Conservation (phyloP, 1,140 invertebrate genomes). For the Pogonus chalceus region DNA sequence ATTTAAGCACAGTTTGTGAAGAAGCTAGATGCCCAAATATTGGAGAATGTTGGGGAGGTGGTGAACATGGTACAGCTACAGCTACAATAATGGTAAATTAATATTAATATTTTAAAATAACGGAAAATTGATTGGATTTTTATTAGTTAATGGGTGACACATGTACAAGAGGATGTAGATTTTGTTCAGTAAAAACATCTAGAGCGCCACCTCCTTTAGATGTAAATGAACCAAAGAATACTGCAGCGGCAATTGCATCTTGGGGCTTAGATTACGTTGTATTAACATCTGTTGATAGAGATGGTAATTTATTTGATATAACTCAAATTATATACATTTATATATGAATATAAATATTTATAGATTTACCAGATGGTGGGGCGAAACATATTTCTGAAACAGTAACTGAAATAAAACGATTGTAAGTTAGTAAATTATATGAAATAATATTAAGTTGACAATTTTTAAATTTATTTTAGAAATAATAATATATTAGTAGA, state of each 20-base stretch:
- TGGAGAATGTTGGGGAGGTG: slow-evolving; percentile 98
- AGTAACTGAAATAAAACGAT: slow-evolving; percentile 65
- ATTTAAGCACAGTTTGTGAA: slow-evolving; percentile 95
- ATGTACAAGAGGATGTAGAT: slow-evolving; percentile 86
- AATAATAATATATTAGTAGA: slow-evolving; percentile 87
- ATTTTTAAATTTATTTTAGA: slow-evolving; percentile 36
- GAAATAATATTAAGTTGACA: slow-evolving; percentile 4
- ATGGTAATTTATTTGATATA: slow-evolving; percentile 49
- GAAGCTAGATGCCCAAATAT: slow-evolving; percentile 99
- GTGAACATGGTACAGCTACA: slow-evolving; percentile 73
- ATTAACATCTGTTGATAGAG: slow-evolving; percentile 94
- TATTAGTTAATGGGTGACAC: slow-evolving; percentile 81
- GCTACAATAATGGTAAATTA: slow-evolving; percentile 80
- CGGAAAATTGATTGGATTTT: background rate
- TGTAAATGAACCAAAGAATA: slow-evolving; percentile 84
- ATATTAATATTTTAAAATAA: slow-evolving; percentile 11
- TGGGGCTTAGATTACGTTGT: slow-evolving; percentile 98
- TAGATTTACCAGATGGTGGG: slow-evolving; percentile 85
- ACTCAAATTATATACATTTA: slow-evolving; percentile 9
- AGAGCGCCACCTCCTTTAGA: slow-evolving; percentile 83
- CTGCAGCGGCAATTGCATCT: slow-evolving; percentile 79
- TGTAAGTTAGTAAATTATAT: slow-evolving; percentile 37
- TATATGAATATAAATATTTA: slow-evolving; percentile 20
- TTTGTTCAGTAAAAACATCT: slow-evolving; percentile 98
- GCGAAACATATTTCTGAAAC: slow-evolving; percentile 86